Percentiles rank a stretch among this genome's conserved stretches.
These are phyloP conservation scores for Ctena decussata DNA, from an alignment of 2,888 invertebrate genomes.

Conservation along the genomic window DNA sequence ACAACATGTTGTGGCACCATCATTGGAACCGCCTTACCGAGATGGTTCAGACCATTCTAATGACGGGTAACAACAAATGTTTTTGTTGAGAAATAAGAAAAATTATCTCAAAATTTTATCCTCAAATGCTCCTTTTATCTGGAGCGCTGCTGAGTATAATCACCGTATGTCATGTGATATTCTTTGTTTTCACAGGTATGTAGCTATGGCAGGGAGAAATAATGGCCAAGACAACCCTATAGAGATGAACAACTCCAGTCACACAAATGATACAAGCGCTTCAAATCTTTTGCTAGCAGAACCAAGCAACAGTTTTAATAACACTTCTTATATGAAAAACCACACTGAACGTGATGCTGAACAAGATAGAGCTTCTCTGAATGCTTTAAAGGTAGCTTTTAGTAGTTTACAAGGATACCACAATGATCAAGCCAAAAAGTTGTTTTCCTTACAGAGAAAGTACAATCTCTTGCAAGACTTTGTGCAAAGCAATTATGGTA, in stretches of 20 bases:
- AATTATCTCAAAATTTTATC: no score
- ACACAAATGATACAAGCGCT: not conserved
- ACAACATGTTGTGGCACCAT: no score
- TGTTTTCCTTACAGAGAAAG: constrained; percentile 33
- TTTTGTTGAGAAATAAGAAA: no score
- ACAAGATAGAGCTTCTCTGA: constrained; percentile 56
- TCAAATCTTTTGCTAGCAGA: not conserved
- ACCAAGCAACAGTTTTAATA: not conserved
- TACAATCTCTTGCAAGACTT: constrained; percentile 33
- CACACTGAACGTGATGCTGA: not conserved
- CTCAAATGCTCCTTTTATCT: no score
- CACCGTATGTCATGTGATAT: no score
- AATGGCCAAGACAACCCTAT: not conserved
- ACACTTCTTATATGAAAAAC: not conserved
- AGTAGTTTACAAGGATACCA: constrained; percentile 71
- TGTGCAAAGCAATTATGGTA: not conserved
- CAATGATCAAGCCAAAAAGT: constrained; percentile 58
- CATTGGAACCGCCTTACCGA: no score
- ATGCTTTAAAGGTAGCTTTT: constrained; percentile 75
- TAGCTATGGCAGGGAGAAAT: not conserved
- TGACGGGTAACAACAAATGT: no score
- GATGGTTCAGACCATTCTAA: no score
- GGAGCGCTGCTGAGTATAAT: no score
- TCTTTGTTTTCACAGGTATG: not conserved
- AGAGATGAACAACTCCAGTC: not conserved